Conservation (phyloP, 2,797 vertebrate species). For the Onychomys leucogaster region DNA sequence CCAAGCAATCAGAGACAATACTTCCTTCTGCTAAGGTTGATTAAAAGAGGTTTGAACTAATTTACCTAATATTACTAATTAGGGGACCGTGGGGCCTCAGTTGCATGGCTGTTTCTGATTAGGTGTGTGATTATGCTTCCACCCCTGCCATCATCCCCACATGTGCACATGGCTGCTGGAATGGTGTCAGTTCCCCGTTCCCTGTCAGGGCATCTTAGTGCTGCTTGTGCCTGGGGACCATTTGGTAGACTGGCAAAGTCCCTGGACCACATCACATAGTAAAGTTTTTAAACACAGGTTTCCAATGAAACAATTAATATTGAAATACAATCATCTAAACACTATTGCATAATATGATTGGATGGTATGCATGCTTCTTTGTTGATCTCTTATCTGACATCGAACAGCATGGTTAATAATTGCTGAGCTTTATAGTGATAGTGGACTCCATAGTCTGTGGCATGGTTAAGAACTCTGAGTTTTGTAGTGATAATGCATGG, state of each 20-base stretch:
- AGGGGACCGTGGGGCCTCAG: constrained; percentile 77
- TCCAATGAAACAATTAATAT: not conserved
- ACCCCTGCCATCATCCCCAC: constrained; percentile 43
- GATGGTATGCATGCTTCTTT: not conserved
- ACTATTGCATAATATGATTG: not conserved
- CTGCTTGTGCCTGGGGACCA: not conserved
- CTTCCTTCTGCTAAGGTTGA: constrained; percentile 85
- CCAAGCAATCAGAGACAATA: constrained; percentile 83
- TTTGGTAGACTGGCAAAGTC: not conserved
- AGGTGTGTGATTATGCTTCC: constrained; percentile 73
- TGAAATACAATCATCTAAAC: constrained; percentile 30
- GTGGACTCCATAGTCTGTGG: not conserved
- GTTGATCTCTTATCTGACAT: not conserved
- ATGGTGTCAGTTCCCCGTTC: not conserved
- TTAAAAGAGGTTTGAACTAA: constrained; percentile 85
- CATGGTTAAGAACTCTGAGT: not conserved
- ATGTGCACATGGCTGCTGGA: not conserved
- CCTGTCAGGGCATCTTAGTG: accelerated
- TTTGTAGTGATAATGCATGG: not conserved
- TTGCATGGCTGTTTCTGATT: constrained; percentile 85
- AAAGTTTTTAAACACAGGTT: constrained; percentile 20
- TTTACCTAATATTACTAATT: constrained; percentile 78
- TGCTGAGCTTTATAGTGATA: not conserved
- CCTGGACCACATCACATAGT: not conserved
- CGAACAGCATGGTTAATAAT: not conserved